Evolutionary conservation across 1,140 invertebrate genomes (phyloP), one percentile per base, ranked within the genome.

Genomic region (Pseudomyrmex dendroicus): DNA sequence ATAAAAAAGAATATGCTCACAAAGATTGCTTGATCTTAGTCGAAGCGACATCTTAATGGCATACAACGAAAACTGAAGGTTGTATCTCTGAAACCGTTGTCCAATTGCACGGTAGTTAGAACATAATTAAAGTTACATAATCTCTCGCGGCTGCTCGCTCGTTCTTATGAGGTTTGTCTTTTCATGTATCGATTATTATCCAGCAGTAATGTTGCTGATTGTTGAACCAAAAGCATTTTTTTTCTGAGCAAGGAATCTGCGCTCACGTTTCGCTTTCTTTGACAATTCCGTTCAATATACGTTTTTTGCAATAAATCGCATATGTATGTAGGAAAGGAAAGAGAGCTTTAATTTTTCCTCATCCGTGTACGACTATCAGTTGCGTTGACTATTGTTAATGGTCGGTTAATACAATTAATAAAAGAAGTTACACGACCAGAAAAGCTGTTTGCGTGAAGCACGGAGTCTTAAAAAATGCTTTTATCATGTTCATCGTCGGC

Each of bases 51-150:
- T 87, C 83, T 88, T 88, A 84, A 88, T 87, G 86, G 78, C 59
- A n/a, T 72, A 66, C 50, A 56, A 20, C 35, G 59, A 22, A 88
- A 88, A 84, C 54, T 62, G 82, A 56, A 48, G 68, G 73, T 70
- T 67, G 54, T 63, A 66, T 35, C 35, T 35, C 57, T 22, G 54
- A n/a, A 13, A n/a, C 50, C 73, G 63, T 77, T 50, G 46, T 64
- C 35, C 73, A 88, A 80, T 88, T 83, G 86, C 83, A 88, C 87
- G 87, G 84, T 86, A 89, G 88, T 89, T 89, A 89, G 87, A 86
- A 86, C 56, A 84, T 87, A 86, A 89, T 89, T 89, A 89, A 89
- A 89, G 64, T 86, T 89, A 86, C 72, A 84, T 86, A 84, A 89
- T 88, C 57, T 20, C 56, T 3, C 74, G 77, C 61, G 35, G 44